Base-by-base conservation (phyloP, 2,113 vertebrate species). In the Leptodactylus fuscus region DNA sequence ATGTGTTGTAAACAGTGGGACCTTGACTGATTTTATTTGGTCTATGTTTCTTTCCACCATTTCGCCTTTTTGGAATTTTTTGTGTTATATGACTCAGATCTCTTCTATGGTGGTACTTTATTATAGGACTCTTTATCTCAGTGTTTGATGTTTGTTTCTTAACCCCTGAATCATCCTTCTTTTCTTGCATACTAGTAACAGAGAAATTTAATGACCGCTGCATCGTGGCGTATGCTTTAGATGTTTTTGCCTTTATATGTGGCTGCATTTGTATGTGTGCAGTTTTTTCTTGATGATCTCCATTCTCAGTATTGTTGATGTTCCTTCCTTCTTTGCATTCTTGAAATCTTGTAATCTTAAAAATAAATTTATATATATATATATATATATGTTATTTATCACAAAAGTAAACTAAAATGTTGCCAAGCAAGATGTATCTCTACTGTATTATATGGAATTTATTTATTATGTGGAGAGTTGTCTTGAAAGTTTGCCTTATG, bases 301-400 rank as follows among this genome's bases (percentile, higher is more conserved):
- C 80, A 81, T 48, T 48, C 36, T 32, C 16, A 13, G 16, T 5
- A 18, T 69, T 7, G 44, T 34, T 18, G 13, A 36, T n/a, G 18
- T 11, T 67, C 8, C n/a, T 81, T 34, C 22, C 27, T 81, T 32
- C 27, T 67, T 32, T 41, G 6, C 5, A 32, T 24, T 67, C 38
- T 38, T 69, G 62, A 10, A 20, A 48, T 49, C 16, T 67, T 81
- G 34, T 69, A 12, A 67, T 69, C 80, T 81, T 69, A 15, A 49
- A 69, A 69, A 81, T 69, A 69, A 79, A 32, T 32, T 32, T 34
- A 2, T 32, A 67, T 67, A 20, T 0, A 62, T 62, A 29, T 11
- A 13, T 62, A 29, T 62, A n/a, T n/a, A n/a, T n/a, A n/a, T n/a
- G n/a, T n/a, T n/a, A n/a, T n/a, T n/a, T n/a, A n/a, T n/a, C n/a